Evolutionary conservation across 2,113 vertebrate species (phyloP).

Genomic region (Menura novaehollandiae): DNA sequence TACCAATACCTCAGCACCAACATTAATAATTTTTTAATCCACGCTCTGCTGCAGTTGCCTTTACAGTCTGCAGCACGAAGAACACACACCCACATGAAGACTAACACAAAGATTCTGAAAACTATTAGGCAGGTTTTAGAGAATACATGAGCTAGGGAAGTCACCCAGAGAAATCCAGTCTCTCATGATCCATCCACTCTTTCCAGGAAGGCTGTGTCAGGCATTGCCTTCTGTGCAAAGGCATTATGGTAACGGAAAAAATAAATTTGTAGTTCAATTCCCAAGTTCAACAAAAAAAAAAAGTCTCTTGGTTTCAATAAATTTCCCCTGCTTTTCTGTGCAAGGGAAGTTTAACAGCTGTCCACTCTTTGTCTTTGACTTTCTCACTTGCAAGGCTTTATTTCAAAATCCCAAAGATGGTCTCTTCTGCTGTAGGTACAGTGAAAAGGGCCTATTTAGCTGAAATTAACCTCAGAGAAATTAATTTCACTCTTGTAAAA

Average conservation of each 20-base stretch:
- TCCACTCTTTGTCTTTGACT: background rate
- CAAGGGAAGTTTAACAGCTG: background rate
- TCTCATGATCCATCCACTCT: background rate
- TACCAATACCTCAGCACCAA: background rate
- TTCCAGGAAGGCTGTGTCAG: background rate
- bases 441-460: background rate
- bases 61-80: background rate
- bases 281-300: background rate
- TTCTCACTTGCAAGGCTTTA: background rate
- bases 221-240: background rate
- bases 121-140: background rate
- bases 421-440: background rate
- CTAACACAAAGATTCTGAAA: background rate
- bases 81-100: background rate
- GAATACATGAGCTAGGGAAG: background rate
- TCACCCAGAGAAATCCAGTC: background rate
- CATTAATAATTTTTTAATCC: background rate
- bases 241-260: background rate
- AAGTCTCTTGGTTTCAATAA: background rate
- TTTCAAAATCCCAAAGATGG: background rate
- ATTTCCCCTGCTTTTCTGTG: background rate
- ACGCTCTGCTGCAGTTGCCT: background rate
- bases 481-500: background rate
- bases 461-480: slow-evolving; percentile 23
- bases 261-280: background rate